Evolutionary conservation across 2,113 vertebrate genomes (phyloP).

Genomic region (Parotia lawesii): DNA sequence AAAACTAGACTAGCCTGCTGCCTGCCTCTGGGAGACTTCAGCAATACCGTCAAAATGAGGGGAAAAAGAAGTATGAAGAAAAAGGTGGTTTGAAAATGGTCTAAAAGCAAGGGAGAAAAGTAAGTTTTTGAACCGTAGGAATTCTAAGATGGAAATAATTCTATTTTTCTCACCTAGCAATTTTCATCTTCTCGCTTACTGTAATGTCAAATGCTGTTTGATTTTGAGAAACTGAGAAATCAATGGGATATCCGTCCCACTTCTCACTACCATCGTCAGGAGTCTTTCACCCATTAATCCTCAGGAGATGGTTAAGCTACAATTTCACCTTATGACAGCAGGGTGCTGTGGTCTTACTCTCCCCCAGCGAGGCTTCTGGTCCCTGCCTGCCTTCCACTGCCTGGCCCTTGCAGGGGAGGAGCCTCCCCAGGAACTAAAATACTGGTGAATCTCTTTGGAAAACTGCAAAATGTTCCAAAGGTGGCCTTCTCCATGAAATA

Average conservation of each 20-base stretch:
- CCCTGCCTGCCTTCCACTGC: neutral
- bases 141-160: neutral
- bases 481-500: neutral
- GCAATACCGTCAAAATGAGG: neutral
- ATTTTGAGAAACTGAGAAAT: neutral
- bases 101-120: neutral
- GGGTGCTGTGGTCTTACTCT: accelerated
- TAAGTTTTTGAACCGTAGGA: neutral
- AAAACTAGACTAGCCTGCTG: neutral
- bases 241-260: neutral
- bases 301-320: neutral
- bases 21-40: neutral
- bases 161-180: neutral
- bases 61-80: neutral
- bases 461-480: neutral
- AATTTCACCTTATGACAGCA: neutral
- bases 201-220: neutral
- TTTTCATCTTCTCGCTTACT: neutral
- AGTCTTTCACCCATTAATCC: neutral
- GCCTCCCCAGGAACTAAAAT: neutral
- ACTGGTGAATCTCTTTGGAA: neutral
- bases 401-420: neutral
- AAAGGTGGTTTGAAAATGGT: neutral
- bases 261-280: neutral
- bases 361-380: neutral